Percentiles rank a stretch among this genome's conserved stretches.
Conservation (phyloP, 1,140 invertebrate species). For the Colletes gigas region DNA sequence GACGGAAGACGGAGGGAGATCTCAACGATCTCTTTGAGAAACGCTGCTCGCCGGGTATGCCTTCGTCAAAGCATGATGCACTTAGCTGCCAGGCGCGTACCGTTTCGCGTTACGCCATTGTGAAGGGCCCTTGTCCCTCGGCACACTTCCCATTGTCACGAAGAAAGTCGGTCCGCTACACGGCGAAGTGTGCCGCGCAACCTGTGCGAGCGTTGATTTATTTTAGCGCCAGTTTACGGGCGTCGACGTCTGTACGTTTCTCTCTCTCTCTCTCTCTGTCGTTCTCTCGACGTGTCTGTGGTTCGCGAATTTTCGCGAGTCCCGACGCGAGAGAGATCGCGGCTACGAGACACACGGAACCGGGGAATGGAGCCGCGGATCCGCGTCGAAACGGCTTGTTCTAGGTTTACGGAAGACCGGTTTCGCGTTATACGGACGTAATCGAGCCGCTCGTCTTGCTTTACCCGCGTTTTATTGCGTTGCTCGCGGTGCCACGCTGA, state of each 20-base stretch:
- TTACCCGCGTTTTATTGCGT: slow-evolving; percentile 40
- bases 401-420: slow-evolving; percentile 40
- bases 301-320: background rate
- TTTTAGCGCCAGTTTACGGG: background rate
- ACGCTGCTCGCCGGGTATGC: slow-evolving; percentile 23
- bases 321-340: background rate
- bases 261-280: background rate
- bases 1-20: background rate
- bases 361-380: background rate
- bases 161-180: slow-evolving; percentile 59
- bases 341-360: background rate
- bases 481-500: slow-evolving; percentile 4
- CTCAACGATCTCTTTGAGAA: slow-evolving; percentile 15
- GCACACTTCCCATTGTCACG: slow-evolving; percentile 66
- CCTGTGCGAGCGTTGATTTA: slow-evolving; percentile 51
- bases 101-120: slow-evolving; percentile 72
- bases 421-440: slow-evolving; percentile 19
- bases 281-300: no score
- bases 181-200: slow-evolving; percentile 62
- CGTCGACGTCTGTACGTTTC: background rate
- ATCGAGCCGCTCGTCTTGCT: slow-evolving; percentile 35
- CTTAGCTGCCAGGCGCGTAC: slow-evolving; percentile 62
- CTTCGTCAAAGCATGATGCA: slow-evolving; percentile 62
- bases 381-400: slow-evolving; percentile 18
- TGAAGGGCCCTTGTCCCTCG: slow-evolving; percentile 55